These are phyloP conservation scores for Nymphalis polychloros DNA, from an alignment of 2,888 invertebrate species.

Conservation along the genomic window DNA sequence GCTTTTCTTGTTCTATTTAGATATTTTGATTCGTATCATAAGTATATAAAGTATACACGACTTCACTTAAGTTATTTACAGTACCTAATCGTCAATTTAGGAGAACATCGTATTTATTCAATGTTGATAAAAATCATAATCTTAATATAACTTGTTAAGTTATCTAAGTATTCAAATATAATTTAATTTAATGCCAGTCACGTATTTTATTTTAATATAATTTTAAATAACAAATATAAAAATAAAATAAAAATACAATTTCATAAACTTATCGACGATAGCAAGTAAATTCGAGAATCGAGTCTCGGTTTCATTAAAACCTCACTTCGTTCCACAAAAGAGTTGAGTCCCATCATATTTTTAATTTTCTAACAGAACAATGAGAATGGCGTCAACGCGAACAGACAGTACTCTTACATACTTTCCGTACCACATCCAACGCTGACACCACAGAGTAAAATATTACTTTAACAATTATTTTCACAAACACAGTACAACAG, in stretches of 20 bases:
- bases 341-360: constrained; percentile 53
- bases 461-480: not conserved
- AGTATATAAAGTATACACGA: too few species aligned
- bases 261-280: constrained; percentile 14
- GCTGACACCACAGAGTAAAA: constrained; percentile 3
- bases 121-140: too few species aligned
- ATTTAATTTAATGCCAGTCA: too few species aligned
- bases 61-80: too few species aligned
- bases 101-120: too few species aligned
- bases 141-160: too few species aligned
- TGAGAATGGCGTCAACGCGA: constrained; percentile 35
- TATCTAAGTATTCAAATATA: too few species aligned
- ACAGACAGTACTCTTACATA: constrained; percentile 36
- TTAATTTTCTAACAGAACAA: constrained; percentile 59
- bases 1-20: too few species aligned
- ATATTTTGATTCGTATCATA: too few species aligned
- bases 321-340: constrained; percentile 52
- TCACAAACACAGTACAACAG: not conserved
- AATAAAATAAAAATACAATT: constrained; percentile 24
- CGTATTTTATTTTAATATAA: not conserved
- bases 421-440: constrained; percentile 9
- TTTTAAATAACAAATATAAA: too few species aligned
- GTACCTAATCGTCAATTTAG: too few species aligned
- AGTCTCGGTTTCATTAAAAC: constrained; percentile 55
- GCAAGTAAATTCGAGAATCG: constrained; percentile 10